phyloP scores from a whole-genome alignment of 64 coral and sea anemone genomes.

The Stichodactyla helianthus region DNA sequence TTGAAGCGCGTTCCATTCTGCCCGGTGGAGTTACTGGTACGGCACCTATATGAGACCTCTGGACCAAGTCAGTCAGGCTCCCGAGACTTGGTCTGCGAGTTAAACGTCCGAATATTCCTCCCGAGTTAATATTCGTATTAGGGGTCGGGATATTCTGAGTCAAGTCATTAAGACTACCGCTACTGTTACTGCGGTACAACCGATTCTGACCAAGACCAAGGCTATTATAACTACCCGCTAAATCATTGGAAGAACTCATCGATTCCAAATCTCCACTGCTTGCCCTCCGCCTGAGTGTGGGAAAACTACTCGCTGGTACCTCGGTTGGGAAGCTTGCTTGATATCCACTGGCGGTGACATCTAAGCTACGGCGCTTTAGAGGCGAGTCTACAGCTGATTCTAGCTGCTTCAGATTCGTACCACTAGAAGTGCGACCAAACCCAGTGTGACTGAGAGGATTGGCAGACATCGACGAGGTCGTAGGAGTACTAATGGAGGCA shows the following conservation, averaged over 20 bases:
- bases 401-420: constrained; percentile 68
- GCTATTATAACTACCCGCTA: background rate
- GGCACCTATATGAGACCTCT: constrained; percentile 51
- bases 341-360: background rate
- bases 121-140: constrained; percentile 8
- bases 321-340: background rate
- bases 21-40: constrained; percentile 28
- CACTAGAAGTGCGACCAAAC: constrained; percentile 63
- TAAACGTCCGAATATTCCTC: constrained; percentile 81
- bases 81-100: constrained; percentile 67
- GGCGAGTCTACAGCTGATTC: constrained; percentile 3
- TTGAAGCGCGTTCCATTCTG: constrained; percentile 52
- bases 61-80: constrained; percentile 72
- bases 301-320: constrained; percentile 28
- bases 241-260: constrained; percentile 38
- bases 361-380: constrained; percentile 47
- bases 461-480: constrained; percentile 35
- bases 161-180: constrained; percentile 74
- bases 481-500: constrained; percentile 26
- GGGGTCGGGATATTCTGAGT: constrained; percentile 25
- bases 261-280: constrained; percentile 75
- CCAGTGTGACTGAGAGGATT: constrained; percentile 27
- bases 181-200: constrained; percentile 65
- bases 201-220: constrained; percentile 15
- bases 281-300: constrained; percentile 61